These are phyloP conservation scores for Drosophila peninsularis DNA, from an alignment of 2,888 invertebrate genomes.

Conservation along the genomic window DNA sequence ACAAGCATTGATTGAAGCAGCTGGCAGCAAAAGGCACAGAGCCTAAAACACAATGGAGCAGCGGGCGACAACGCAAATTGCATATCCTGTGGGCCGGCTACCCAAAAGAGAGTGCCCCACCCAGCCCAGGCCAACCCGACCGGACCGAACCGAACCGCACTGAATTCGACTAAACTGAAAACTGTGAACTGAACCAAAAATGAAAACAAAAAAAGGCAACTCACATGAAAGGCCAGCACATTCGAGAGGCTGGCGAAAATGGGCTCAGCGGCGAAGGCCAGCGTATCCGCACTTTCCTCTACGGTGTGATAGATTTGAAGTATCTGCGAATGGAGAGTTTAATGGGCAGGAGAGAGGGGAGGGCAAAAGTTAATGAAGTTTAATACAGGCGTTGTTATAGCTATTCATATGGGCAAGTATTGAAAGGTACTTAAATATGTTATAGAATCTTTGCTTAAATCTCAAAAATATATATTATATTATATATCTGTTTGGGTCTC, in stretches of 20 bases:
- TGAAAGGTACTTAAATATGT: not conserved
- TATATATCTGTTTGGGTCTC: too few relatives aligned
- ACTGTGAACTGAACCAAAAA: conserved; percentile 17
- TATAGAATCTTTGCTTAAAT: not conserved
- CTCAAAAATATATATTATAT: too few relatives aligned
- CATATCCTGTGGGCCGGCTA: conserved; percentile 52
- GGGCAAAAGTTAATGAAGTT: not conserved
- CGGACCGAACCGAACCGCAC: conserved; percentile 13
- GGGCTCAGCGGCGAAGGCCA: conserved; percentile 97
- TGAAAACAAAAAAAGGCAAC: conserved; percentile 53
- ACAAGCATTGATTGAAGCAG: conserved; percentile 36
- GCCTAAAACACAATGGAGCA: conserved; percentile 45
- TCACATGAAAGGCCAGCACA: conserved; percentile 92
- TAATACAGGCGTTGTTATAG: not conserved
- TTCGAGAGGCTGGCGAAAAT: conserved; percentile 95
- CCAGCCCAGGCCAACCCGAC: not conserved
- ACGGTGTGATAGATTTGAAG: conserved; percentile 89
- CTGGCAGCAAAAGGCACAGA: conserved; percentile 40
- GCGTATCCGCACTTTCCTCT: conserved; percentile 93
- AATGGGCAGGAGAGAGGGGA: not conserved
- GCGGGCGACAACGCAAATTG: conserved; percentile 65
- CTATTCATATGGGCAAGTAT: not conserved
- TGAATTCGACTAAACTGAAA: conserved; percentile 5
- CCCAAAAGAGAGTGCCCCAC: not conserved
- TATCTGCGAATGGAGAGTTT: conserved; percentile 83